Evolutionary conservation across 2,797 vertebrate genomes (phyloP).

Genomic region (Poecilia picta): DNA sequence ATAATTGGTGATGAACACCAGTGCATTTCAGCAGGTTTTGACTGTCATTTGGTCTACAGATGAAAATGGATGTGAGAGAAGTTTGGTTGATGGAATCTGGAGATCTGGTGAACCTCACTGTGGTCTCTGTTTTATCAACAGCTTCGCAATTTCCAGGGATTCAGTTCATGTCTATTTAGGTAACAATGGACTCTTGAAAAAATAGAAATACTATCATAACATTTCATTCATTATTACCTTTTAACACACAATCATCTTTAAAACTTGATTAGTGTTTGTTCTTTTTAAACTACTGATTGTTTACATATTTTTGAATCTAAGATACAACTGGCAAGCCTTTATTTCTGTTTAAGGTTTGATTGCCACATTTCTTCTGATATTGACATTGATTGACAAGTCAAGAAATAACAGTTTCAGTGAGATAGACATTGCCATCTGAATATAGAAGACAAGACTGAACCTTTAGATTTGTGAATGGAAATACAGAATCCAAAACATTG

Average conservation of each 20-base stretch:
- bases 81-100: conserved; percentile 2
- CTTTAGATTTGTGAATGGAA: neutral
- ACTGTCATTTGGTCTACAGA: neutral
- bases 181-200: conserved; percentile 1
- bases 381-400: neutral
- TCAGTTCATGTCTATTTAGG: neutral
- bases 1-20: neutral
- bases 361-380: neutral
- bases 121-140: neutral
- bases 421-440: neutral
- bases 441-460: neutral
- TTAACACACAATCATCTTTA: neutral
- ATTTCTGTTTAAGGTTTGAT: neutral
- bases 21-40: neutral
- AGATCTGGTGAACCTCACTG: conserved; percentile 3
- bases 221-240: neutral
- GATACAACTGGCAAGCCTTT: neutral
- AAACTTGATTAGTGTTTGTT: neutral
- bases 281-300: neutral
- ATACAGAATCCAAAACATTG: neutral
- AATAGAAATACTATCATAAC: neutral
- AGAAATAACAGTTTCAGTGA: neutral
- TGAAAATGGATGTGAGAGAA: neutral
- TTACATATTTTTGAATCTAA: neutral
- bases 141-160: neutral